A percentile compares a stretch with the other conserved stretches of the same genome.
These are phyloP conservation scores for Frankliniella intonsa DNA, from an alignment of 2,888 invertebrate species.

Conservation along the genomic window DNA sequence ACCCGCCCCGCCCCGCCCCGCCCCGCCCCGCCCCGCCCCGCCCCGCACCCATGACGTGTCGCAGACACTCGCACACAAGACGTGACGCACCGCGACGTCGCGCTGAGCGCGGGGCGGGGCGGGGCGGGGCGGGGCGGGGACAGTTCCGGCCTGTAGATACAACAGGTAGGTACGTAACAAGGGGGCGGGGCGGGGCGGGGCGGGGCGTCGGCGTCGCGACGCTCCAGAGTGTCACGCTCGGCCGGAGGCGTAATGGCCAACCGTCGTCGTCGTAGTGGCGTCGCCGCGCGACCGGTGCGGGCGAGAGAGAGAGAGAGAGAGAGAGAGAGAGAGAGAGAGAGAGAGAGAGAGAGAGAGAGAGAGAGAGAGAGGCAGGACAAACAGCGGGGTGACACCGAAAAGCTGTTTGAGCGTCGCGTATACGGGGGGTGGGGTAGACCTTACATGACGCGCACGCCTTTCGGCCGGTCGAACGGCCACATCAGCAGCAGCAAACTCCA, in stretches of 20 bases:
- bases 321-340: too few species aligned
- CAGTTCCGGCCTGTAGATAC: too few species aligned
- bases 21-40: too few species aligned
- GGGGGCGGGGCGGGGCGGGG: constrained; percentile 3
- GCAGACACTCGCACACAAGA: background rate
- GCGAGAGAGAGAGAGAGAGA: too few species aligned
- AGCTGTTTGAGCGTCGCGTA: background rate
- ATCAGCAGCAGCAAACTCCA: background rate
- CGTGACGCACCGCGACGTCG: background rate
- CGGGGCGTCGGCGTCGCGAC: background rate
- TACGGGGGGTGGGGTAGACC: background rate
- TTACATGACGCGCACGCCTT: too few species aligned
- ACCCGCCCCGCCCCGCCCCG: background rate
- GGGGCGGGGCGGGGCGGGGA: too few species aligned
- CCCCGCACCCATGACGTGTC: too few species aligned
- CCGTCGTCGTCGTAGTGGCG: too few species aligned
- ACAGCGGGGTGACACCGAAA: constrained; percentile 1
- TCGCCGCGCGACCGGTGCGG: too few species aligned
- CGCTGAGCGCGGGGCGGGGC: background rate
- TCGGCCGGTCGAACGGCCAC: too few species aligned
- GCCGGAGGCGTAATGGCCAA: constrained; percentile 5
- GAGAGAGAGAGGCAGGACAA: background rate
- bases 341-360: too few species aligned
- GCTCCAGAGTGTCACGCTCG: constrained; percentile 1
- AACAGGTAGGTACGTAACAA: background rate